Evolutionary conservation across 2,113 vertebrate species (phyloP).

Genomic region (Triplophysa tibetana): DNA sequence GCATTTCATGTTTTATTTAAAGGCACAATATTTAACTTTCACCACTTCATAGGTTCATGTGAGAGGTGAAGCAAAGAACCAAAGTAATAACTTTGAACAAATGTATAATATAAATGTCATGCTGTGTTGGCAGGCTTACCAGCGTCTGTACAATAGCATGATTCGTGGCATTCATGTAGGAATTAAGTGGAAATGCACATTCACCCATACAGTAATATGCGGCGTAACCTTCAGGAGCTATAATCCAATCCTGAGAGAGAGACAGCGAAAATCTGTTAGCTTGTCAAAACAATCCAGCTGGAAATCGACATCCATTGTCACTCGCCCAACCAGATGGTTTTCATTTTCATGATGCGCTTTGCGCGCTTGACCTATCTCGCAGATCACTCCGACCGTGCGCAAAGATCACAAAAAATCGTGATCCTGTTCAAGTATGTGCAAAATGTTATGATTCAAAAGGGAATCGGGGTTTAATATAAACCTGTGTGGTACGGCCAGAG

Average conservation of each 20-base stretch:
- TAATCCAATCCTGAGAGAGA: conserved; percentile 92
- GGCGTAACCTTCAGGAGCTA: conserved; percentile 93
- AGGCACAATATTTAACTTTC: too few relatives aligned
- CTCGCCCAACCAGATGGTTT: conserved; percentile 3
- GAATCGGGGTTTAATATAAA: not conserved
- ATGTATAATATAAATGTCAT: conserved; percentile 9
- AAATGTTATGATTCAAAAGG: conserved; percentile 2
- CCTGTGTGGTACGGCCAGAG: not conserved
- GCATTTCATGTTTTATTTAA: too few relatives aligned
- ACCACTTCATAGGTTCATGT: too few relatives aligned
- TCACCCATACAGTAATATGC: conserved; percentile 98
- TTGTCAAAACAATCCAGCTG: not conserved
- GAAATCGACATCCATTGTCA: not conserved
- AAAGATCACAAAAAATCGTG: not conserved
- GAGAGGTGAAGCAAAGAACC: too few relatives aligned
- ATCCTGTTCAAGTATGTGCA: conserved; percentile 6
- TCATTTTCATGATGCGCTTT: not conserved
- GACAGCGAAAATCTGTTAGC: conserved; percentile 12
- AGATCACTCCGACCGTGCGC: not conserved
- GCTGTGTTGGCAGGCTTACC: conserved; percentile 64
- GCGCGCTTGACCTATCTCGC: not conserved
- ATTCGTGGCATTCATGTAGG: conserved; percentile 98
- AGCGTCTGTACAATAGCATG: conserved; percentile 98
- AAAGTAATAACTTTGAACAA: not conserved
- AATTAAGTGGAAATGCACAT: conserved; percentile 94